These are phyloP conservation scores for Gasterosteus aculeatus DNA, from an alignment of 2,113 vertebrate species.

Conservation along the genomic window DNA sequence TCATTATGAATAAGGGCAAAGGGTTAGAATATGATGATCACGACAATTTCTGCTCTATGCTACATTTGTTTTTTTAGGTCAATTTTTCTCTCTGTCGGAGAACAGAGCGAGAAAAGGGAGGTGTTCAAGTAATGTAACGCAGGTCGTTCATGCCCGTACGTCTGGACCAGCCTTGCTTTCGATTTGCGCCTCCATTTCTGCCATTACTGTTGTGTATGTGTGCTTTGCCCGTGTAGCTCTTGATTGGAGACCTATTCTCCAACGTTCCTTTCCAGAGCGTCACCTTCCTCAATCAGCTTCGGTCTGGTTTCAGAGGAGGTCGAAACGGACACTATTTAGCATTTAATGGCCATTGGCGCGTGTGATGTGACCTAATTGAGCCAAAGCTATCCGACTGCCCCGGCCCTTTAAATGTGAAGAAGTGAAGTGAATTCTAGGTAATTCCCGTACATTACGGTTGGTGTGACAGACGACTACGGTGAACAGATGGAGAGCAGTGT, in stretches of 20 bases:
- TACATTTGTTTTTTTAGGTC: conserved; percentile 36
- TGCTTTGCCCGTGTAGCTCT: background rate
- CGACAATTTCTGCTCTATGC: conserved; percentile 46
- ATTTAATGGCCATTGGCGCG: conserved; percentile 55
- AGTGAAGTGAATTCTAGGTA: conserved; percentile 20
- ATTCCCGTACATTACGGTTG: conserved; percentile 18
- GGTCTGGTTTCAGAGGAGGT: conserved; percentile 34
- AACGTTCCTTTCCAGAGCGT: conserved; percentile 38
- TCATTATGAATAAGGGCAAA: conserved; percentile 63
- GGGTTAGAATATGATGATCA: conserved; percentile 63
- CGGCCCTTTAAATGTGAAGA: conserved; percentile 39
- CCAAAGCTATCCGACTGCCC: conserved; percentile 50
- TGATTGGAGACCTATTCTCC: conserved; percentile 17
- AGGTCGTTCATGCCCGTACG: conserved; percentile 54
- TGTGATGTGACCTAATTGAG: conserved; percentile 66
- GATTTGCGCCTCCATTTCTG: conserved; percentile 57
- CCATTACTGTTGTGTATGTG: conserved; percentile 9
- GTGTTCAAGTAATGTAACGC: conserved; percentile 55
- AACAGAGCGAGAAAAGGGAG: conserved; percentile 31
- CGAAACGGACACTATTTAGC: conserved; percentile 53
- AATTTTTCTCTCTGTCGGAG: conserved; percentile 17
- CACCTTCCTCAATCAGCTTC: conserved; percentile 59
- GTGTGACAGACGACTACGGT: conserved; percentile 22
- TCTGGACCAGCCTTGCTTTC: conserved; percentile 63
- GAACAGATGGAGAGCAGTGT: conserved; percentile 18